Evolutionary conservation across 2,797 vertebrate genomes (phyloP).

Genomic region (Emydoidea blandingii): DNA sequence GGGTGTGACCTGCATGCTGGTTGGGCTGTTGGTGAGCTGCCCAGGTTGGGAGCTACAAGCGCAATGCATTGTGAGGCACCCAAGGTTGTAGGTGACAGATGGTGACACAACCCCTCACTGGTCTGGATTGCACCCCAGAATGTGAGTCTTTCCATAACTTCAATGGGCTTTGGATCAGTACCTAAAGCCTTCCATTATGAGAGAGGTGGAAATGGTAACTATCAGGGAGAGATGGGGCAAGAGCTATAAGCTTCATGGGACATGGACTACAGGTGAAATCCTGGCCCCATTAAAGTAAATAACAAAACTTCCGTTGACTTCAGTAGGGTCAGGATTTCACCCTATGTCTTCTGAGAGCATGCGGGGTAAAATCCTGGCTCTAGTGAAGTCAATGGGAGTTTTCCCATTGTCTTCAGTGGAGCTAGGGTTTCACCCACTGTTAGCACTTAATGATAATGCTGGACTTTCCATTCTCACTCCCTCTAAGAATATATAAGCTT

Average conservation of each 20-base stretch:
- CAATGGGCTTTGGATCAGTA: too few species aligned
- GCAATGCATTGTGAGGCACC: too few species aligned
- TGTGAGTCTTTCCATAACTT: too few species aligned
- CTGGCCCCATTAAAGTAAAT: background rate
- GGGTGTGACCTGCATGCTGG: too few species aligned
- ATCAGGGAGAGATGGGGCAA: fast-evolving
- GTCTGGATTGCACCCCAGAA: too few species aligned
- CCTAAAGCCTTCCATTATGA: background rate
- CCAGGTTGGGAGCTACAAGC: too few species aligned
- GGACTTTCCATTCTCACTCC: background rate
- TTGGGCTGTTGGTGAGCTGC: too few species aligned
- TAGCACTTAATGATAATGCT: background rate
- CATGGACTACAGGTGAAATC: background rate
- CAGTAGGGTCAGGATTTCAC: background rate
- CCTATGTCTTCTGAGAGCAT: background rate
- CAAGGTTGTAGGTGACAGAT: too few species aligned
- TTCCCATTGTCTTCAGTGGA: background rate
- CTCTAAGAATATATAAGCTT: background rate
- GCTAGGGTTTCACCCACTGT: fast-evolving
- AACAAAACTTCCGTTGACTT: background rate
- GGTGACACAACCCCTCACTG: too few species aligned
- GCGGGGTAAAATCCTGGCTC: background rate
- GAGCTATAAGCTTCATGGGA: background rate
- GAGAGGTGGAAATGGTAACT: background rate
- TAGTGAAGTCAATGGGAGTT: fast-evolving